Percentiles rank a stretch among this genome's conserved stretches.
Conservation (phyloP, 2,113 vertebrate genomes). For the Petrocephalus microphthalmus region DNA sequence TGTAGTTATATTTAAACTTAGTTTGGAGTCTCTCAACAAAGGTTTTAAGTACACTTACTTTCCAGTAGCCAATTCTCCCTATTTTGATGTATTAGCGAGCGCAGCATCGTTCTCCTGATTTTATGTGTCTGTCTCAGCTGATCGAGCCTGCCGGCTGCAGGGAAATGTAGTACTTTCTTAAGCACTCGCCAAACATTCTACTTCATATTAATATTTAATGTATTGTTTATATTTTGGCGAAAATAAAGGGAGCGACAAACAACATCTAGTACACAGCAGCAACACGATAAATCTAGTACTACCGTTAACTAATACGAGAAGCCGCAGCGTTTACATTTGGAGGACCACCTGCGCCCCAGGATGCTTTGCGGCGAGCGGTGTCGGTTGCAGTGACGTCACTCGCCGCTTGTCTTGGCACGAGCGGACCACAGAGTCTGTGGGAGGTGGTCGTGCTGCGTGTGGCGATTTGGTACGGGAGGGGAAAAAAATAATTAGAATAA, state of each 20-base stretch:
- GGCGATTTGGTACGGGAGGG: neutral
- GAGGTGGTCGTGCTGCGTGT: constrained; percentile 39
- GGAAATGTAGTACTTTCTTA: constrained; percentile 2
- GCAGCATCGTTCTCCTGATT: neutral
- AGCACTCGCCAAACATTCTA: neutral
- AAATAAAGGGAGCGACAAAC: neutral
- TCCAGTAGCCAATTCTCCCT: neutral
- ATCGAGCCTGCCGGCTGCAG: neutral
- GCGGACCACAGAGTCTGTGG: constrained; percentile 32
- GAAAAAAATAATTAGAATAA: neutral
- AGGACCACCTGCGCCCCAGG: constrained; percentile 14
- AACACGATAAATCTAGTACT: neutral
- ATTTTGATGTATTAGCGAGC: neutral
- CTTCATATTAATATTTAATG: too few relatives aligned
- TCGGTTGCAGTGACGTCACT: constrained; percentile 54
- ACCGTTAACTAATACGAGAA: neutral
- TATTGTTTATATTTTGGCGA: neutral
- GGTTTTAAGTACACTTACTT: neutral
- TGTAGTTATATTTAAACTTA: neutral
- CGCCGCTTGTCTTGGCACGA: constrained; percentile 23
- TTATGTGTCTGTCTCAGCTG: neutral
- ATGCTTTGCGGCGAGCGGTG: constrained; percentile 29
- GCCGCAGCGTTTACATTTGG: neutral
- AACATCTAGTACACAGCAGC: neutral
- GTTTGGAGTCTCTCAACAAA: neutral